Percentiles rank a stretch among this genome's conserved stretches.
Evolutionary conservation across 2,888 invertebrate species (phyloP).

Genomic region (Drosophila stalkeri): DNA sequence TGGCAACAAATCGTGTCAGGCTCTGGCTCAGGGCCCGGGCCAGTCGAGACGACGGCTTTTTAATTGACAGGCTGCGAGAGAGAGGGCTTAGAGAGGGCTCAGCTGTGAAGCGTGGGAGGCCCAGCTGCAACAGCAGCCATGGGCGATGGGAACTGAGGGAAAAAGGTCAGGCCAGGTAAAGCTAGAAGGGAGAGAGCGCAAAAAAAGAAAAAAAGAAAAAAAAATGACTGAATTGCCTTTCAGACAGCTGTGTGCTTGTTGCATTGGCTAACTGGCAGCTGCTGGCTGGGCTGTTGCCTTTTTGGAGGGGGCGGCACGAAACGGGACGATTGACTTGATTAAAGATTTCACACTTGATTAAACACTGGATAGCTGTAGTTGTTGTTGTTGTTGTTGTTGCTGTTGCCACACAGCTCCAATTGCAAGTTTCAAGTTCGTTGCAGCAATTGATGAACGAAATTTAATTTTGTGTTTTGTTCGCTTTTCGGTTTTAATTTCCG

Average conservation of each 20-base stretch:
- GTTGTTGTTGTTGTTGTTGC: slow-evolving; percentile 1
- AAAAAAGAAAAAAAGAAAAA: neutral
- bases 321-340: slow-evolving; percentile 61
- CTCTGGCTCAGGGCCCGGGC: slow-evolving; percentile 55
- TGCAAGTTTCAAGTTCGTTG: slow-evolving; percentile 61
- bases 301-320: neutral
- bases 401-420: slow-evolving; percentile 37
- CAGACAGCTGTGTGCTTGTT: slow-evolving; percentile 58
- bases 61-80: slow-evolving; percentile 65
- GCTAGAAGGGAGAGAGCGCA: slow-evolving; percentile 8
- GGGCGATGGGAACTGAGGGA: slow-evolving; percentile 40
- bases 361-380: slow-evolving; percentile 34
- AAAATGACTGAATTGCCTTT: slow-evolving; percentile 32
- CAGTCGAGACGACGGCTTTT: slow-evolving; percentile 61
- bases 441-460: slow-evolving; percentile 48
- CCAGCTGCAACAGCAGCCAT: slow-evolving; percentile 17
- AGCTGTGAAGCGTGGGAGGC: slow-evolving; percentile 50
- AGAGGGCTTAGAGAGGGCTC: slow-evolving; percentile 14
- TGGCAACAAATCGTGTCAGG: slow-evolving; percentile 66
- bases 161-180: slow-evolving; percentile 56
- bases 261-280: slow-evolving; percentile 44
- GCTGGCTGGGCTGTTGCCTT: slow-evolving; percentile 26
- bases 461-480: slow-evolving; percentile 19
- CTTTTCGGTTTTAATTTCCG: slow-evolving; percentile 32
- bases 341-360: slow-evolving; percentile 78